Conservation (phyloP, 2,888 invertebrate genomes). For the Dasysyrphus tricinctus region DNA sequence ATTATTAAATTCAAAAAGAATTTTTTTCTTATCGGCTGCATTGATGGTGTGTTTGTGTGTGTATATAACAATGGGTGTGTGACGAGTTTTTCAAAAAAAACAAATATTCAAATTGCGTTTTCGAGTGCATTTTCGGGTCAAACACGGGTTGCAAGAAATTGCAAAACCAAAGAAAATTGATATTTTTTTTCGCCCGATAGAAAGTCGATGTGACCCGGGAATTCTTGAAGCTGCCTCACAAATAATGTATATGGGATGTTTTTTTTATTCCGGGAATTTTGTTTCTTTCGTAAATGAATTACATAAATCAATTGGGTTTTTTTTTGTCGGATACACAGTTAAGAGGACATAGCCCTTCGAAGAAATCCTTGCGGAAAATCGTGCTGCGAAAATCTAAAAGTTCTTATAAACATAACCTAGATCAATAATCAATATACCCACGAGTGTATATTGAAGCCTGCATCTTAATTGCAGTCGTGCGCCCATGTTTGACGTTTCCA, state of each 20-base stretch:
- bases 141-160: constrained; percentile 37
- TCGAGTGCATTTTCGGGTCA: constrained; percentile 63
- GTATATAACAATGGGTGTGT: constrained; percentile 44
- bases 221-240: constrained; percentile 52
- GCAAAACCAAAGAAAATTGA: constrained; percentile 35
- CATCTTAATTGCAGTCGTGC: constrained; percentile 66
- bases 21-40: not conserved
- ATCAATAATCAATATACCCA: constrained; percentile 76
- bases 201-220: constrained; percentile 56
- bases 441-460: constrained; percentile 52
- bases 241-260: constrained; percentile 39
- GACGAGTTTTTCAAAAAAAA: constrained; percentile 30
- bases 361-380: constrained; percentile 18
- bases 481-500: constrained; percentile 62
- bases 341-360: not conserved
- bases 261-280: constrained; percentile 32
- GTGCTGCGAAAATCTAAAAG: constrained; percentile 21
- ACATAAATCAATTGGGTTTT: constrained; percentile 56
- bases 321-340: not conserved
- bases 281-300: constrained; percentile 32
- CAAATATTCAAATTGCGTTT: constrained; percentile 40
- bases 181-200: constrained; percentile 42
- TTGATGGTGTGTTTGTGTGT: constrained; percentile 30
- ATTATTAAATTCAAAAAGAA: constrained; percentile 17
- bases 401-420: constrained; percentile 77